Evolutionary conservation across 2,113 vertebrate species (phyloP), one percentile per base, ranked within the genome.

Genomic region (Scatophagus argus): DNA sequence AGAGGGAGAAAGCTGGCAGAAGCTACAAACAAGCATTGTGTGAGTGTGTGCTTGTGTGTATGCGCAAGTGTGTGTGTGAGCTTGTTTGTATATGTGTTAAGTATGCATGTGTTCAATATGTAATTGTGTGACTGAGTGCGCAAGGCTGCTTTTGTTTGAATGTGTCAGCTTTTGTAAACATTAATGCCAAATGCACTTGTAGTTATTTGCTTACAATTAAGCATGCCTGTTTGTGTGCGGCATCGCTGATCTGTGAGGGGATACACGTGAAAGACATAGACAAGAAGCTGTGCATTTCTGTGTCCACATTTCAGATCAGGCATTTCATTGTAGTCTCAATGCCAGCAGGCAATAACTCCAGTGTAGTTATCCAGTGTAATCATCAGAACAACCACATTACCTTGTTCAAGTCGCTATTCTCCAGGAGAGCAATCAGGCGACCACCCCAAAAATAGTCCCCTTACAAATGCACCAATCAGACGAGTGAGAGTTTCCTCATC

Each of bases 391-490:
- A 75, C 76, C 77, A 72, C 32, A 76, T 84, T 79, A 63, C 77
- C 64, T 73, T 86, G 79, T 72, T 82, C 79, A 65, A 77, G 77
- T 84, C 62, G 31, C 46, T 16, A 25, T 87, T 83, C 60, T 82
- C 82, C 82, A 83, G 68, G 59, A 88, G 74, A 84, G 81, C 81
- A 87, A 89, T 88, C 84, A 90, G 62, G 74, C 79, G 82, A 62
- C 76, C 56, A 34, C 70, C 80, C 81, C 62, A 27, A 79, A 81
- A 88, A 86, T 78, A 76, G 81, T 77, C 63, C 74, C 63, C 65
- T n/a, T 56, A 77, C 54, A 81, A 85, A 82, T 87, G 83, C 70
- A 43, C 73, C 89, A 88, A 87, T 90, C 85, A 87, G 83, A 90
- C 39, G 54, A 71, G 68, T 58, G 83, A 82, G 79, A 76, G 73